Conservation (phyloP, 2,888 invertebrate genomes). For the Oxyteleia sp. region DNA sequence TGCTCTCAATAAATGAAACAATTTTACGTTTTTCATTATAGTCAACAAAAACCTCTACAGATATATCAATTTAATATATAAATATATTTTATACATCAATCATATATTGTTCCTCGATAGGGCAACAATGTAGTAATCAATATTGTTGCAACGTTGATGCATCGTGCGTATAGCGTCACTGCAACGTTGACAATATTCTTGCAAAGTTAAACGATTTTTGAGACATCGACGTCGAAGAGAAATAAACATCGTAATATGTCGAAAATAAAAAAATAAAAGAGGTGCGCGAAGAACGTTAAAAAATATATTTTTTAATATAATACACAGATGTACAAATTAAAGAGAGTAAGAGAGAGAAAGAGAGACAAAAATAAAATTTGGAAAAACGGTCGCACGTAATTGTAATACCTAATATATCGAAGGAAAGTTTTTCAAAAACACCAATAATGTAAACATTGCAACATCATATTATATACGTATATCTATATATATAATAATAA, state of each 20-base stretch:
- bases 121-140: no score
- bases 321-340: constrained; percentile 67
- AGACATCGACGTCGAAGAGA: constrained; percentile 17
- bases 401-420: constrained; percentile 39
- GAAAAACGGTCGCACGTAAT: constrained; percentile 51
- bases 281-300: constrained; percentile 54
- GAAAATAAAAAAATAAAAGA: constrained; percentile 58
- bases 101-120: no score
- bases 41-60: no score
- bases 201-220: no score
- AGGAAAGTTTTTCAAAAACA: constrained; percentile 61
- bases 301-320: constrained; percentile 62
- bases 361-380: constrained; percentile 43
- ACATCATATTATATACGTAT: constrained; percentile 70
- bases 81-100: no score
- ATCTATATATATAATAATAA: constrained; percentile 69
- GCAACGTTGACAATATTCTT: no score
- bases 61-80: no score
- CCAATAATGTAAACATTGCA: constrained; percentile 71
- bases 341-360: constrained; percentile 18
- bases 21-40: no score
- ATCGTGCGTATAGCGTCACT: no score
- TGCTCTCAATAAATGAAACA: no score
- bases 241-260: constrained; percentile 21
- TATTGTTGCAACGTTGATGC: no score